These are phyloP conservation scores for Ginglymostoma cirratum DNA, from an alignment of 2,113 vertebrate genomes.

Conservation along the genomic window DNA sequence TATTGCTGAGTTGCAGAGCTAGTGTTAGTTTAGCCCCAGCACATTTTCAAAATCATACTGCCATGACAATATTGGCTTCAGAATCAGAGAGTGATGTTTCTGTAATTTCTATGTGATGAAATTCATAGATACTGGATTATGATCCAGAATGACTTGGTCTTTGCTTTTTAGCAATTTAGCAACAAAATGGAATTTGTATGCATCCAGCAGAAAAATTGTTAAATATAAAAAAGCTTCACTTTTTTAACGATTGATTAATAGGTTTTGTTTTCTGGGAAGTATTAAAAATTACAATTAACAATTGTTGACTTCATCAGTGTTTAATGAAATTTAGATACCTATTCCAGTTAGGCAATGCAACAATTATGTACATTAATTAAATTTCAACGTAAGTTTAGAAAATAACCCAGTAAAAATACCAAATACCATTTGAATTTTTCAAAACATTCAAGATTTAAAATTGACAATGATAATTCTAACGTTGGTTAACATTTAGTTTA, in stretches of 20 bases:
- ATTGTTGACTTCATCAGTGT: neutral
- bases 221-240: neutral
- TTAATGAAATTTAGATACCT: neutral
- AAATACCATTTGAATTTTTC: neutral
- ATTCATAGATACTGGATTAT: neutral
- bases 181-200: neutral
- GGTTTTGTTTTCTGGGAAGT: neutral
- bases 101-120: neutral
- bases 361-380: neutral
- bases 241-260: neutral
- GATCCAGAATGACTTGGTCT: neutral
- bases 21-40: neutral
- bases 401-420: neutral
- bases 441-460: neutral
- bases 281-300: neutral
- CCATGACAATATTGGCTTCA: neutral
- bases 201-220: neutral
- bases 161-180: neutral
- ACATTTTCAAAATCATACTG: neutral
- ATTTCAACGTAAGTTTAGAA: neutral
- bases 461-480: neutral
- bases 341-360: neutral
- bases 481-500: neutral
- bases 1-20: neutral
- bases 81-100: neutral